phyloP scores from a whole-genome alignment of 2,888 invertebrate genomes.

The Heliconius erato region DNA sequence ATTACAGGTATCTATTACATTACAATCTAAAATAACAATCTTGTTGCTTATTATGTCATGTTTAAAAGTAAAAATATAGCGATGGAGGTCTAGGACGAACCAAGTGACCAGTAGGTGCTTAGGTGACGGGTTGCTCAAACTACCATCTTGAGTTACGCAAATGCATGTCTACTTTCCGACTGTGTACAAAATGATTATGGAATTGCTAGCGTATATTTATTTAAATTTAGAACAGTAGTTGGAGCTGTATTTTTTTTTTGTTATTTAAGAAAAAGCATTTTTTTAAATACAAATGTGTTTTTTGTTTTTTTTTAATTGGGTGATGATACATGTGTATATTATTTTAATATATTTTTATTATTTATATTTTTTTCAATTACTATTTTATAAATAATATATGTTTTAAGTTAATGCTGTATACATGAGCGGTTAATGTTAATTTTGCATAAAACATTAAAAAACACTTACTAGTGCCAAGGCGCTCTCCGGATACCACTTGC shows the following conservation, averaged over 20 bases:
- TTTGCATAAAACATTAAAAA: constrained; percentile 16
- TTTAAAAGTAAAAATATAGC: constrained; percentile 27
- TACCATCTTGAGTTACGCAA: too few species aligned
- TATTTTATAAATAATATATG: neutral
- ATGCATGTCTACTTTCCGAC: too few species aligned
- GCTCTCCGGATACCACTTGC: constrained; percentile 93
- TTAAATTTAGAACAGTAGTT: neutral
- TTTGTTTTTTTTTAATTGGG: too few species aligned
- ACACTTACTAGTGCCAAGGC: constrained; percentile 90
- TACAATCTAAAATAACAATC: constrained; percentile 20
- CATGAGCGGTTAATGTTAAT: neutral
- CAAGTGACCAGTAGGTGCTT: constrained; percentile 37
- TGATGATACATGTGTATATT: too few species aligned
- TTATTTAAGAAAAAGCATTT: neutral
- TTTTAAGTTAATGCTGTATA: neutral
- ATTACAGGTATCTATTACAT: neutral
- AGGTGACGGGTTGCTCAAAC: constrained; percentile 45
- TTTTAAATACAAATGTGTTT: too few species aligned
- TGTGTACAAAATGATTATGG: constrained; percentile 8
- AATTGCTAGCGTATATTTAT: neutral
- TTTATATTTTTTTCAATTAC: neutral
- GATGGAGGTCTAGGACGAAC: constrained; percentile 43
- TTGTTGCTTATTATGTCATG: constrained; percentile 36
- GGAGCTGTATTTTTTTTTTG: neutral
- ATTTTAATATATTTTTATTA: neutral